Evolutionary conservation across 2,888 invertebrate genomes (phyloP).

Genomic region (Ypsolopha sequella): DNA sequence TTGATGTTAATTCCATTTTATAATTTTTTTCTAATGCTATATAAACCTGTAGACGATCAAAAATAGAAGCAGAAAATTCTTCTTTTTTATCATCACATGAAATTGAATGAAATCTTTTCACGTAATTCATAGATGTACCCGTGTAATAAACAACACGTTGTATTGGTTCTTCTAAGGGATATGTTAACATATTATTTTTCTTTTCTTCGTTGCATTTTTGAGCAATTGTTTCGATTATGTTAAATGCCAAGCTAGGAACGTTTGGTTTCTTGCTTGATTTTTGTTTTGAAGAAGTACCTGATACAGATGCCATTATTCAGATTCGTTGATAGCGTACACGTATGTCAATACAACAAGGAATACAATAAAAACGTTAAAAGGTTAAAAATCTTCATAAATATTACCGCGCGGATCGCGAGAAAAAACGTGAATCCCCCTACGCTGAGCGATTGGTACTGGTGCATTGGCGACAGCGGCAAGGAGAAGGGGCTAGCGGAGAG

Average conservation of each 20-base stretch:
- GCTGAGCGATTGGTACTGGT: neutral
- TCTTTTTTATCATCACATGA: neutral
- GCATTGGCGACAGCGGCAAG: neutral
- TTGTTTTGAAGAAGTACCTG: constrained; percentile 1
- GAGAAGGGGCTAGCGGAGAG: no score
- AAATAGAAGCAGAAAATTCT: neutral
- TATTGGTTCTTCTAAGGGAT: constrained; percentile 19
- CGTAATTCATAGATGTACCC: constrained; percentile 12
- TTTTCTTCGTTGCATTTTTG: no score
- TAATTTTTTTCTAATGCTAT: no score
- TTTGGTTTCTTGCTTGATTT: neutral
- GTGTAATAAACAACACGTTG: constrained; percentile 25
- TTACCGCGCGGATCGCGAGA: neutral
- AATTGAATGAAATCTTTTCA: constrained; percentile 5
- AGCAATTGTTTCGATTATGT: no score
- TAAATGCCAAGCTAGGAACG: no score
- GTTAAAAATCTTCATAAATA: neutral
- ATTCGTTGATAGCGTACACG: neutral
- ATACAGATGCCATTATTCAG: constrained; percentile 5
- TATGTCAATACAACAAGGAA: neutral
- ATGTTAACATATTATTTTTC: constrained; percentile 7
- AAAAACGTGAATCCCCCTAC: neutral
- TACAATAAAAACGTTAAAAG: neutral
- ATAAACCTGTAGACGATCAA: no score
- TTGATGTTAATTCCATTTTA: no score